These are phyloP conservation scores for Lepidocyrtoides sp. DNA, from an alignment of 2,888 invertebrate genomes.

Conservation along the genomic window DNA sequence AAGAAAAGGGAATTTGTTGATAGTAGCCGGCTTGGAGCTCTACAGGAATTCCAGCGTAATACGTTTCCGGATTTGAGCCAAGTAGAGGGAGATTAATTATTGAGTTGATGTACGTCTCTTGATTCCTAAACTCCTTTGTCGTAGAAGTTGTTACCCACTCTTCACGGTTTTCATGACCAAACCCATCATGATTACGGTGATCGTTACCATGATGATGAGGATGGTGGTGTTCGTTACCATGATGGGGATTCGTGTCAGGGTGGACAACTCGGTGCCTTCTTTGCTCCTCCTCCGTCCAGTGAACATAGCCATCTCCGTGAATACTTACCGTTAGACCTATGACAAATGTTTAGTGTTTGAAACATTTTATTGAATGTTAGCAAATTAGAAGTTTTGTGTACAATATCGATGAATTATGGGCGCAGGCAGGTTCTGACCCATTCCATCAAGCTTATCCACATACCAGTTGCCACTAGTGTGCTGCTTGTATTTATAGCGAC, in stretches of 20 bases:
- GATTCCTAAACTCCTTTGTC: conserved; percentile 25
- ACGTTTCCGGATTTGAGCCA: neutral
- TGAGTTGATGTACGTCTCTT: conserved; percentile 46
- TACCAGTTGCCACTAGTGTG: conserved; percentile 27
- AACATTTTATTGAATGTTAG: neutral
- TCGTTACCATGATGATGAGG: neutral
- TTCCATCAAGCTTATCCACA: no score
- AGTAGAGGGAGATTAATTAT: conserved; percentile 17
- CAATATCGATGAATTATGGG: no score
- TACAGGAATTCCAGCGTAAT: neutral
- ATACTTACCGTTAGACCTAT: conserved; percentile 26
- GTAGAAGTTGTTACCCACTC: neutral
- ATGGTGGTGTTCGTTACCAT: neutral
- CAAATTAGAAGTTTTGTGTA: neutral
- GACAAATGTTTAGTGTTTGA: neutral
- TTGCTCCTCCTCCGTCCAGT: conserved; percentile 1
- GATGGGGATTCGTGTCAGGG: neutral
- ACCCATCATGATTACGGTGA: neutral
- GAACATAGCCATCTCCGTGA: conserved; percentile 44
- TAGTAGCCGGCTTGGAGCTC: conserved; percentile 30
- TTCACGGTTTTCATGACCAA: neutral
- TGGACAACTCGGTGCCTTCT: no score
- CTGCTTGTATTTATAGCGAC: conserved; percentile 32
- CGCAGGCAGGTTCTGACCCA: no score
- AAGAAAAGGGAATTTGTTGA: conserved; percentile 34